These are phyloP conservation scores for Caerostris extrusa DNA, from an alignment of 1,140 invertebrate species.

Conservation along the genomic window DNA sequence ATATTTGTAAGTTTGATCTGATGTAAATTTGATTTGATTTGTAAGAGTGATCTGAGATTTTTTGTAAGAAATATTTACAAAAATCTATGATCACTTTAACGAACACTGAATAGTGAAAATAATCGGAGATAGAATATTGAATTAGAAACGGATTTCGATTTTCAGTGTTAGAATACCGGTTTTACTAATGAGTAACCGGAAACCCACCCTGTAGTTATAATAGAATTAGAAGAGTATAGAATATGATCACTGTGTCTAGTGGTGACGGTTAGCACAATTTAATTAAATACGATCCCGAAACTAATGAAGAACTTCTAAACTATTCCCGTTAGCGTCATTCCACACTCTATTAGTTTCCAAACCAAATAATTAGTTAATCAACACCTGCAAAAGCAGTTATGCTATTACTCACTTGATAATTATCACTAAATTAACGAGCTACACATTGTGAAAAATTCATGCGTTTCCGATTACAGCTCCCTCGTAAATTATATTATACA, in stretches of 20 bases:
- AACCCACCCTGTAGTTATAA: too few species aligned
- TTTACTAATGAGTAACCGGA: too few species aligned
- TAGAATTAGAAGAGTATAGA: neutral
- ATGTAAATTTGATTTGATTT: too few species aligned
- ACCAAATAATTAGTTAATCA: slow-evolving; percentile 14
- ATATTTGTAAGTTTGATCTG: too few species aligned
- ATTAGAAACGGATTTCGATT: too few species aligned
- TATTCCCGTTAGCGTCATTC: neutral
- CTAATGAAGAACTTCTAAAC: slow-evolving; percentile 4
- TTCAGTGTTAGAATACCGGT: too few species aligned
- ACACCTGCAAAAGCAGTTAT: neutral
- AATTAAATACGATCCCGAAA: slow-evolving; percentile 7
- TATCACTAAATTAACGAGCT: slow-evolving; percentile 11
- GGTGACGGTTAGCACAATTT: neutral
- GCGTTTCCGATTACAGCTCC: neutral
- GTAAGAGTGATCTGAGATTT: too few species aligned
- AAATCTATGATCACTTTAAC: too few species aligned
- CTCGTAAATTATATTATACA: neutral
- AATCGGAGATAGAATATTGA: too few species aligned
- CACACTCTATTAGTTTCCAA: neutral
- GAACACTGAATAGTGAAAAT: too few species aligned
- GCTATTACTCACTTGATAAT: neutral
- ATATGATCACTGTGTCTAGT: neutral
- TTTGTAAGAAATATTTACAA: too few species aligned
- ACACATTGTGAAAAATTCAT: slow-evolving; percentile 28